Base-by-base conservation (phyloP, 2,797 vertebrate genomes). In the Typhlichthys subterraneus region DNA sequence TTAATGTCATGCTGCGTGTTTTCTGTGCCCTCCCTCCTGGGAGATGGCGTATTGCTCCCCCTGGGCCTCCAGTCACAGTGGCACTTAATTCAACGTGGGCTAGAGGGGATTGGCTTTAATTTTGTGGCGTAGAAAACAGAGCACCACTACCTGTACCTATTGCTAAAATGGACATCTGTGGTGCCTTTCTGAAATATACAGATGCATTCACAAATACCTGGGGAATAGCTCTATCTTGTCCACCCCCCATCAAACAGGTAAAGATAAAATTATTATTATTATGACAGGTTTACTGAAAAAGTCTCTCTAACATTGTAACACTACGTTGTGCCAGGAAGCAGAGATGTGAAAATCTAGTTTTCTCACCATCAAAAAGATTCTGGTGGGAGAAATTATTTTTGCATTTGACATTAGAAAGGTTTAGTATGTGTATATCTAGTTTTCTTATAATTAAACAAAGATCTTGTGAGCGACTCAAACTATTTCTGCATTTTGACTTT, bases 51-150 rank as follows among this genome's bases (percentile, higher is more conserved):
- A 57, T 50, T 59, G 68, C 71, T 69, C 66, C 66, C 15, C 8
- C 7, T 1, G 50, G 65, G 72, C 60, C 59, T 61, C 31, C 53
- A 8, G 67, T 59, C 70, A 61, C 64, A 73, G 61, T 47, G 70
- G 65, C 71, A 77, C 3, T 23, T 58, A 65, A 72, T 9, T 86
- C 75, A 78, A 82, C 83, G 77, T 70, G 80, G 67, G 69, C 67
- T 76, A 59, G 53, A 77, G 53, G 70, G 74, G 69, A 83, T 77
- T 75, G 71, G 82, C 59, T 78, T 77, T 65, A 71, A 77, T 23
- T 23, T 23, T 2, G 23, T 23, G 79, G 79, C 82, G 81, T 54
- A 57, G 74, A 62, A 71, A 76, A 82, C 82, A 72, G 63, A 73
- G 71, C 75, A 84, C 71, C 65, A 63, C 31, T 53, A 33, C 61